Evolutionary conservation across 2,888 invertebrate species (phyloP).

Genomic region (Trachelus iudaicus): DNA sequence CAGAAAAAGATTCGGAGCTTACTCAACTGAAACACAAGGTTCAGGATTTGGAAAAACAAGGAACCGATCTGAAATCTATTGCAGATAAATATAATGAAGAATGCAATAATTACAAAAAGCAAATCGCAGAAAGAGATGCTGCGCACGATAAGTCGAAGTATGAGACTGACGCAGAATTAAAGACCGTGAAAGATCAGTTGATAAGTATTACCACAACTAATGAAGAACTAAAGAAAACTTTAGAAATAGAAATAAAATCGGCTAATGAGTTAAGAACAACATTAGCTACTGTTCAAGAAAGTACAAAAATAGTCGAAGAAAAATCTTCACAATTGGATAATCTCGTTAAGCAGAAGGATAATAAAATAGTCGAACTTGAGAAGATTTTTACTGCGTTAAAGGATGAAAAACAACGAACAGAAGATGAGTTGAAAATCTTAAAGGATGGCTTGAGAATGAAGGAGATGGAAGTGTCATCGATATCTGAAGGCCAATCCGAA

Average conservation of each 20-base stretch:
- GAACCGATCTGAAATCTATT: constrained; percentile 66
- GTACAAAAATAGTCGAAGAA: constrained; percentile 20
- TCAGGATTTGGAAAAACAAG: constrained; percentile 63
- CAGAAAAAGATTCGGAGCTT: constrained; percentile 39
- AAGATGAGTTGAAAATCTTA: constrained; percentile 68
- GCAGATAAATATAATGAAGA: constrained; percentile 68
- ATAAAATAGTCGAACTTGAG: constrained; percentile 46
- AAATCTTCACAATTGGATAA: constrained; percentile 16
- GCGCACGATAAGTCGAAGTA: constrained; percentile 67
- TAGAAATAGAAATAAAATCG: constrained; percentile 25
- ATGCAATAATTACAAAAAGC: constrained; percentile 67
- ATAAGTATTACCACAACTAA: constrained; percentile 12
- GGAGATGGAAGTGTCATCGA: constrained; percentile 67
- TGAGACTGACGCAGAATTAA: constrained; percentile 62
- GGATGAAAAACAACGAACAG: constrained; percentile 66
- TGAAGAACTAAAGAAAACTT: constrained; percentile 28
- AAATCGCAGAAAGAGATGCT: constrained; percentile 66
- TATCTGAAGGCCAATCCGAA: constrained; percentile 67
- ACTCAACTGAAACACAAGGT: constrained; percentile 53
- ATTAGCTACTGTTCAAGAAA: constrained; percentile 23
- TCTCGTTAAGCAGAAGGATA: constrained; percentile 22
- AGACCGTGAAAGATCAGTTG: constrained; percentile 11
- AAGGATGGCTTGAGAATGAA: constrained; percentile 68
- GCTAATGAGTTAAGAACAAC: constrained; percentile 30
- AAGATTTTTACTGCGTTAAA: constrained; percentile 66